Evolutionary conservation across 2,113 vertebrate species (phyloP), one percentile per base, ranked within the genome.

Genomic region (Garra rufa): DNA sequence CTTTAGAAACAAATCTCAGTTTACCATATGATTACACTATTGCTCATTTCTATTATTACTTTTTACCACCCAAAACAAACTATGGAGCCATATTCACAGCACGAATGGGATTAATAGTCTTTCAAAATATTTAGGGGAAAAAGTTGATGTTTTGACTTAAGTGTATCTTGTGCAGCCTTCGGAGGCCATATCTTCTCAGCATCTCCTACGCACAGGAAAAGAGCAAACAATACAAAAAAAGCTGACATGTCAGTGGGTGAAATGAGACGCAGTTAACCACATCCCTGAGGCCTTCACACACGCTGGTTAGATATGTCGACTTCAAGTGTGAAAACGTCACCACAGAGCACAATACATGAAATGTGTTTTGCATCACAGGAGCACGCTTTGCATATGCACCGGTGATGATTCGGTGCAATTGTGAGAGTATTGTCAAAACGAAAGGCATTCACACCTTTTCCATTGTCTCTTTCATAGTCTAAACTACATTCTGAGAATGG

Each of bases 181-280:
- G 17, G 7, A 30, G 46, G 26, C 46, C 46, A 8, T 21, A 43
- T 74, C 41, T 34, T 74, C 55, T 55, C 44, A 43, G 48, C 41
- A 24, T 59, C 63, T 65, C 44, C 63, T n/a, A 52, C 77, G 46
- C 61, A 82, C 83, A 85, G 86, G 83, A 85, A 87, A 82, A 73
- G 24, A 55, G 79, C 79, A 77, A 1, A 63, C 75, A 30, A 43
- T 9, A 69, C 48, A 52, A 79, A 63, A 77, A 81, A n/a, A 84
- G 46, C 50, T 52, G 70, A 84, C 70, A 26, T 57, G 38, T 48
- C 65, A 52, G 59, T 34, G 6, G 59, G 30, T 67, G 24, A 63
- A 14, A 28, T n/a, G 63, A 50, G 67, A n/a, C 44, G 50, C 67
- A 52, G 57, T 50, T 78, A 82, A 87, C 52, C 55, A 78, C 84